phyloP scores from a whole-genome alignment of 1,140 invertebrate genomes.

The Drosophila lini region DNA sequence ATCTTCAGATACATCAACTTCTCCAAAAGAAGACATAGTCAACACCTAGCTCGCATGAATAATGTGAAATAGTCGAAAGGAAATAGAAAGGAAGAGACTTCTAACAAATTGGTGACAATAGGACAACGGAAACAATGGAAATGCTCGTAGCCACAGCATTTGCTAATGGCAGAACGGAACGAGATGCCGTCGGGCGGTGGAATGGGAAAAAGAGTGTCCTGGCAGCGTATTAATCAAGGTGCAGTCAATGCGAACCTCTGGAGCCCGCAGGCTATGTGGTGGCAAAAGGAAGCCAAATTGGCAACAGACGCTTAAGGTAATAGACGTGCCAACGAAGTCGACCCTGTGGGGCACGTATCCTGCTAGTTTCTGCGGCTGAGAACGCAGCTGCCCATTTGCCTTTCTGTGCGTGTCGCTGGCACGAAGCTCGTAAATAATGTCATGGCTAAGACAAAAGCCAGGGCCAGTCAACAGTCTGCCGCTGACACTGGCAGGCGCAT shows the following conservation, averaged over 20 bases:
- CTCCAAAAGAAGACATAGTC: constrained; percentile 32
- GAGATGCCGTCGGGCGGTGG: not conserved
- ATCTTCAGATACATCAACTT: constrained; percentile 36
- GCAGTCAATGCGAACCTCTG: constrained; percentile 57
- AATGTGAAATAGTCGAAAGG: constrained; percentile 27
- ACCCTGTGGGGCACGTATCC: constrained; percentile 57
- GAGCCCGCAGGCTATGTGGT: constrained; percentile 13
- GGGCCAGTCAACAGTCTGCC: constrained; percentile 36
- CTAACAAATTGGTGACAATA: constrained; percentile 48
- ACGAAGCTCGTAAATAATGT: constrained; percentile 67
- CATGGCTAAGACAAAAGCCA: constrained; percentile 58
- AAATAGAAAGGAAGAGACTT: constrained; percentile 15
- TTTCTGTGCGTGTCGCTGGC: constrained; percentile 60
- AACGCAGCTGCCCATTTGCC: constrained; percentile 55
- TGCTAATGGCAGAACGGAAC: constrained; percentile 35
- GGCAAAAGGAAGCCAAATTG: constrained; percentile 40
- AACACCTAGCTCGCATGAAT: constrained; percentile 55
- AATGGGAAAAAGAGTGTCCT: constrained; percentile 36
- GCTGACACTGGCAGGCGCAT: constrained; percentile 44
- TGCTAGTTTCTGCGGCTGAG: constrained; percentile 42
- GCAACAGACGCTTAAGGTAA: constrained; percentile 52
- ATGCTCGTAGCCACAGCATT: constrained; percentile 15
- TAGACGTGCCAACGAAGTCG: constrained; percentile 41
- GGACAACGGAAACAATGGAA: constrained; percentile 38
- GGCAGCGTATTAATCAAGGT: constrained; percentile 72